A percentile compares a stretch with the other conserved stretches of the same genome.
These are phyloP conservation scores for Protaetia brevitarsis DNA, from an alignment of 1,140 invertebrate species.

Conservation along the genomic window DNA sequence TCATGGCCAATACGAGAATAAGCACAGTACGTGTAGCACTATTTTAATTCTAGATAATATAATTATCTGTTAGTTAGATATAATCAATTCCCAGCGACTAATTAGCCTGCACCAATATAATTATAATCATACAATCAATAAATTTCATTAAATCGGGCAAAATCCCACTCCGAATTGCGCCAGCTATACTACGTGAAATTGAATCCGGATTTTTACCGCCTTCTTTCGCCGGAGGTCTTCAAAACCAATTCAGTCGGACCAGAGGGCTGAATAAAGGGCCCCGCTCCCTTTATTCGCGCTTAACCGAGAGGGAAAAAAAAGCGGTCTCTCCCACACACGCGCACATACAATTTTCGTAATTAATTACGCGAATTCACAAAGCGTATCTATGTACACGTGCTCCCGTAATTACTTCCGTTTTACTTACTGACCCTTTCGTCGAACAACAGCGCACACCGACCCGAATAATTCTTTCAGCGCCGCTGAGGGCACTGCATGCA, in stretches of 20 bases:
- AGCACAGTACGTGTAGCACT: too few species aligned
- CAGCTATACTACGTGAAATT: too few species aligned
- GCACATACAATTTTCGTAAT: background rate
- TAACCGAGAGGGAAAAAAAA: background rate
- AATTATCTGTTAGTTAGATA: too few species aligned
- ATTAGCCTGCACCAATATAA: too few species aligned
- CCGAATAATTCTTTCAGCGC: background rate
- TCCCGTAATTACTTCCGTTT: constrained; percentile 9
- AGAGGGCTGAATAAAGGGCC: background rate
- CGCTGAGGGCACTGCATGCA: background rate
- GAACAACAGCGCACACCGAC: background rate
- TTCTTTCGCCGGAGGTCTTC: too few species aligned
- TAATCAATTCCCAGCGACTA: too few species aligned
- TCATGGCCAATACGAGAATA: too few species aligned
- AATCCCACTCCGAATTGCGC: too few species aligned
- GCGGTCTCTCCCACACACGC: background rate
- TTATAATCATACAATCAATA: too few species aligned
- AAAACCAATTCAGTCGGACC: constrained; percentile 4
- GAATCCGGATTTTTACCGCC: too few species aligned
- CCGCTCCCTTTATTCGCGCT: background rate
- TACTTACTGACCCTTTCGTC: background rate
- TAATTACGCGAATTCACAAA: background rate
- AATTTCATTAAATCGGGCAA: too few species aligned
- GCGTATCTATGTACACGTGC: constrained; percentile 1
- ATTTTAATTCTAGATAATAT: too few species aligned